Percentiles rank a stretch among this genome's conserved stretches.
phyloP scores from a whole-genome alignment of 30 jellyfish, hydroid and myxozoan species.

The Aurelia coerulea region DNA sequence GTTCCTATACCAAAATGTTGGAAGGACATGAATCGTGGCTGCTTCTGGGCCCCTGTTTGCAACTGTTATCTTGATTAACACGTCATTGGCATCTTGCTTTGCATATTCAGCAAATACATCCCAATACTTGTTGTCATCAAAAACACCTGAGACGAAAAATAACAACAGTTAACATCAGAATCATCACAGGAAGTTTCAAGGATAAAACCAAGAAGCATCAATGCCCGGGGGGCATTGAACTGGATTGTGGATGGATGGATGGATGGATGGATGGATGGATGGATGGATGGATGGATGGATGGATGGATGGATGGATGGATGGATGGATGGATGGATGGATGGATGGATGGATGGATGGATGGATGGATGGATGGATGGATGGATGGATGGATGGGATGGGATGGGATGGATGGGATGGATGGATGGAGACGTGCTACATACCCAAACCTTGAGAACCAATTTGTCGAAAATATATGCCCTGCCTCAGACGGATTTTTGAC shows the following conservation, averaged over 20 bases:
- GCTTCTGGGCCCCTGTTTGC: slow-evolving; percentile 87
- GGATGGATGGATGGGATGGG: slow-evolving; percentile 12
- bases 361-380: slow-evolving; percentile 10
- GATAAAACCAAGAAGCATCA: too few relatives aligned
- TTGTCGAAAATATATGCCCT: too few relatives aligned
- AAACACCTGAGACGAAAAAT: slow-evolving; percentile 49
- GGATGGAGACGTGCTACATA: background rate
- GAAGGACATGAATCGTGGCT: slow-evolving; percentile 79
- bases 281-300: slow-evolving; percentile 10
- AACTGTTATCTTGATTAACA: slow-evolving; percentile 81
- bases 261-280: slow-evolving; percentile 10
- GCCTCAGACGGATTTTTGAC: too few relatives aligned
- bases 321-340: slow-evolving; percentile 13
- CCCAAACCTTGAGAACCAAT: too few relatives aligned
- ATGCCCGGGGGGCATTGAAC: too few relatives aligned
- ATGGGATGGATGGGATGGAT: too few relatives aligned
- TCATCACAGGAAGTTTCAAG: too few relatives aligned
- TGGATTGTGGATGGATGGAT: background rate
- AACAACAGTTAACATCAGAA: too few relatives aligned
- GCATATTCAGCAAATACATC: slow-evolving; percentile 94
- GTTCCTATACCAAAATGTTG: slow-evolving; percentile 93
- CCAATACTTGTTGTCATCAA: slow-evolving; percentile 78
- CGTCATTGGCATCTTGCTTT: slow-evolving; percentile 74
- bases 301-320: slow-evolving; percentile 10
- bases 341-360: slow-evolving; percentile 10